Percentiles rank a stretch among this genome's conserved stretches.
Evolutionary conservation across 2,113 vertebrate genomes (phyloP).

Genomic region (Anthoscopus minutus): DNA sequence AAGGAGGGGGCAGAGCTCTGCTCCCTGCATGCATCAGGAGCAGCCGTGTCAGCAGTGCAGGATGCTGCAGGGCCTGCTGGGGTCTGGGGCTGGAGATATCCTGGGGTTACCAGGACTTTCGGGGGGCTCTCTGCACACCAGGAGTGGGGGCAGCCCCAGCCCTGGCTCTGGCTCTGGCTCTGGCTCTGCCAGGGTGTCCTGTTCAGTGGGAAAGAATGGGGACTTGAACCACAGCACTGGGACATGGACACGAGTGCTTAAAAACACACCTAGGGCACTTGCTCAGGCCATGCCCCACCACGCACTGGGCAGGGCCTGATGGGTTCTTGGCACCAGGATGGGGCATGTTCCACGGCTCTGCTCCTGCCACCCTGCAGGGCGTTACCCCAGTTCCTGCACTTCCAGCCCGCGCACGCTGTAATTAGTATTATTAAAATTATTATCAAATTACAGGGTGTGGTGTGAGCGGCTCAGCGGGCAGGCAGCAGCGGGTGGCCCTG

Average conservation of each 20-base stretch:
- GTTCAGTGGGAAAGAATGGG: background rate
- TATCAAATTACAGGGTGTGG: background rate
- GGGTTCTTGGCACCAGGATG: background rate
- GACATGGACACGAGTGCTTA: accelerated
- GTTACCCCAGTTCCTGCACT: background rate
- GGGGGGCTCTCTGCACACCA: background rate
- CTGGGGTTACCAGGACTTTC: accelerated
- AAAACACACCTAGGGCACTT: accelerated
- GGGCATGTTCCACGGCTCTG: background rate
- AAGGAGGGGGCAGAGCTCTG: background rate
- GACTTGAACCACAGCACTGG: background rate
- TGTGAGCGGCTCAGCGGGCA: background rate
- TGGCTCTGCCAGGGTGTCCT: background rate
- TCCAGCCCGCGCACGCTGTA: background rate
- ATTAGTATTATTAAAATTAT: conserved; percentile 13
- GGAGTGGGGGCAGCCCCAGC: background rate
- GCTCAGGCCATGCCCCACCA: accelerated
- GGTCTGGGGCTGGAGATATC: background rate
- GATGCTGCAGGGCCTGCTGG: background rate
- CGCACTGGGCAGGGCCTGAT: accelerated
- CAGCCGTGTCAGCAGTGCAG: background rate
- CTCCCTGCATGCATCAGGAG: background rate
- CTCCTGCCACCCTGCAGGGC: background rate
- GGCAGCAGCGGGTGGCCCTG: background rate
- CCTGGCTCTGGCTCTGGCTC: background rate